Evolutionary conservation across 2,113 vertebrate species (phyloP).

Genomic region (Macroglossus sobrinus): DNA sequence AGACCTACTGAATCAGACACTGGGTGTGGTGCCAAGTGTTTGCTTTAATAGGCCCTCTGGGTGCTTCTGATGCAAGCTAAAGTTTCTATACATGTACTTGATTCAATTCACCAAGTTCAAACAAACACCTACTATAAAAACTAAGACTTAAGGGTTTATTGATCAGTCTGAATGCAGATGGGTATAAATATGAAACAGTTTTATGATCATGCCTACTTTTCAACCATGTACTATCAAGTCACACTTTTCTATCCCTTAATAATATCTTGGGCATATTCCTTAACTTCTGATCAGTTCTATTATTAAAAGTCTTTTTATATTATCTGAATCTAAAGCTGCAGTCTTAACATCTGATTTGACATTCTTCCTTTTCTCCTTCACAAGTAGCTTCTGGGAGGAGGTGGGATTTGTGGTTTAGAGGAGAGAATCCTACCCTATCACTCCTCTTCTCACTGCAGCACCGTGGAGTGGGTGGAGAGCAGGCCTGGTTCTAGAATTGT

Average conservation of each 20-base stretch:
- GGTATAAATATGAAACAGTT: neutral
- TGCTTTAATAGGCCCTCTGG: neutral
- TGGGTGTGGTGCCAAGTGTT: neutral
- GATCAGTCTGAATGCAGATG: neutral
- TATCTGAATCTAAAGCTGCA: neutral
- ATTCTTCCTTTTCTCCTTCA: neutral
- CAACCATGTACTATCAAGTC: neutral
- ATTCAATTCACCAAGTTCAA: neutral
- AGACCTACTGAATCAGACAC: neutral
- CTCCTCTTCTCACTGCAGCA: neutral
- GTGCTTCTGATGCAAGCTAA: neutral
- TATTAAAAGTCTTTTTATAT: neutral
- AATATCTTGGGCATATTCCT: neutral
- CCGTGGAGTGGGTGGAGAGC: accelerated
- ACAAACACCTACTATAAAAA: neutral
- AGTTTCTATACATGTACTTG: neutral
- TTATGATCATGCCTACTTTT: neutral
- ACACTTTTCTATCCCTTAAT: neutral
- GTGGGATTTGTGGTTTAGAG: neutral
- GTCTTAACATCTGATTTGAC: neutral
- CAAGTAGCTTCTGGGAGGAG: neutral
- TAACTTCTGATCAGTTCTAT: neutral
- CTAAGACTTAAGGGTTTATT: neutral
- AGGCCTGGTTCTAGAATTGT: neutral
- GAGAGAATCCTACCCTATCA: accelerated